phyloP scores from a whole-genome alignment of 2,888 invertebrate genomes.

The Troilus luridus region DNA sequence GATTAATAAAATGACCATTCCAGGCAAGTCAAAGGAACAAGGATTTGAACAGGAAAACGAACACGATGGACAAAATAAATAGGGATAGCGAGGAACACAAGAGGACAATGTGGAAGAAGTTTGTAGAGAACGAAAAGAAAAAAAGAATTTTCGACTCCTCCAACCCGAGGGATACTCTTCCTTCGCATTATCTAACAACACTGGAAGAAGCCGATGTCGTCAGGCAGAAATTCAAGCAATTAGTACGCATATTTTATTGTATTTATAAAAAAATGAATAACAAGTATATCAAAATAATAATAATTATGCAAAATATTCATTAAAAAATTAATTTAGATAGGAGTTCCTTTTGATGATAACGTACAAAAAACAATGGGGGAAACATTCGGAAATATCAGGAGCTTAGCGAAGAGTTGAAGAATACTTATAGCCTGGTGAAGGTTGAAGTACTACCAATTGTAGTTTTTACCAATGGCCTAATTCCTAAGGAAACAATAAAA shows the following conservation, averaged over 20 bases:
- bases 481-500: too few relatives aligned
- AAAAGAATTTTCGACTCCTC: neutral
- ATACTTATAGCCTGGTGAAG: too few relatives aligned
- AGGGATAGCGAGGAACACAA: neutral
- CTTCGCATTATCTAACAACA: neutral
- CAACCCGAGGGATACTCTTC: neutral
- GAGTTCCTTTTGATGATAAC: too few relatives aligned
- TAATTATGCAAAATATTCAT: too few relatives aligned
- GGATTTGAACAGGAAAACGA: neutral
- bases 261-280: neutral
- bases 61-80: neutral
- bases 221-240: slow-evolving; percentile 15
- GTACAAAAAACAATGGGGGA: too few relatives aligned
- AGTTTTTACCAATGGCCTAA: too few relatives aligned
- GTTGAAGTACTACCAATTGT: too few relatives aligned
- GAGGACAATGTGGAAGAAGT: neutral
- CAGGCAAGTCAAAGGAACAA: neutral
- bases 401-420: too few relatives aligned
- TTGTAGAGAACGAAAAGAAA: neutral
- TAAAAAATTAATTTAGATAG: too few relatives aligned
- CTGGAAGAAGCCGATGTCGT: neutral
- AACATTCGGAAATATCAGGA: too few relatives aligned
- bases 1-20: neutral
- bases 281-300: too few relatives aligned
- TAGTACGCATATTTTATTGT: neutral